phyloP scores from a whole-genome alignment of 2,113 vertebrate species.

The Archocentrus centrarchus region DNA sequence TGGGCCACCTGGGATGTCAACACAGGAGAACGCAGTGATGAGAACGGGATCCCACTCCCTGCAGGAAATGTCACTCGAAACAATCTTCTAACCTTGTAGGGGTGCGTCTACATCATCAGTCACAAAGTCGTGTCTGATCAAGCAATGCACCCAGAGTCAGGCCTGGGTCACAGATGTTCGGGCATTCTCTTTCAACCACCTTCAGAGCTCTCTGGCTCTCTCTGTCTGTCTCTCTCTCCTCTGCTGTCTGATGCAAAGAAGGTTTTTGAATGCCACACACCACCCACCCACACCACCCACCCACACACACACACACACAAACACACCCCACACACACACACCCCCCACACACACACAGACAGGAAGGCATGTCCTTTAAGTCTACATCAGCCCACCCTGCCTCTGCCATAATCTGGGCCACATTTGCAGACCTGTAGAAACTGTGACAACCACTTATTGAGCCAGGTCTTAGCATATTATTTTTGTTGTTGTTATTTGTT shows the following conservation, averaged over 20 bases:
- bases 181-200: conserved; percentile 47
- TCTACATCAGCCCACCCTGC: conserved; percentile 45
- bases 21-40: background rate
- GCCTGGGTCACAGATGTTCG: conserved; percentile 33
- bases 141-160: conserved; percentile 17
- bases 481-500: background rate
- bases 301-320: too few relatives aligned
- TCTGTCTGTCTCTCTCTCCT: background rate
- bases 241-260: conserved; percentile 21
- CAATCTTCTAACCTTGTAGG: conserved; percentile 40
- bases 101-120: background rate
- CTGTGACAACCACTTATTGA: conserved; percentile 75
- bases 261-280: background rate
- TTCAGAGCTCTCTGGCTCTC: conserved; percentile 52
- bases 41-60: background rate
- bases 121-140: conserved; percentile 1
- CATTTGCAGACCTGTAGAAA: conserved; percentile 74
- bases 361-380: conserved; percentile 30
- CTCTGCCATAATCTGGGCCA: conserved; percentile 53
- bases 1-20: conserved; percentile 11
- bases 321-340: too few relatives aligned
- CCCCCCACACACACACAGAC: too few relatives aligned
- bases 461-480: conserved; percentile 56
- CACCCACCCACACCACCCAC: too few relatives aligned
- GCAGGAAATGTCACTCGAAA: conserved; percentile 7